Evolutionary conservation across 2,888 invertebrate genomes (phyloP), one percentile per base, ranked within the genome.

Genomic region (Nasonia oneida): DNA sequence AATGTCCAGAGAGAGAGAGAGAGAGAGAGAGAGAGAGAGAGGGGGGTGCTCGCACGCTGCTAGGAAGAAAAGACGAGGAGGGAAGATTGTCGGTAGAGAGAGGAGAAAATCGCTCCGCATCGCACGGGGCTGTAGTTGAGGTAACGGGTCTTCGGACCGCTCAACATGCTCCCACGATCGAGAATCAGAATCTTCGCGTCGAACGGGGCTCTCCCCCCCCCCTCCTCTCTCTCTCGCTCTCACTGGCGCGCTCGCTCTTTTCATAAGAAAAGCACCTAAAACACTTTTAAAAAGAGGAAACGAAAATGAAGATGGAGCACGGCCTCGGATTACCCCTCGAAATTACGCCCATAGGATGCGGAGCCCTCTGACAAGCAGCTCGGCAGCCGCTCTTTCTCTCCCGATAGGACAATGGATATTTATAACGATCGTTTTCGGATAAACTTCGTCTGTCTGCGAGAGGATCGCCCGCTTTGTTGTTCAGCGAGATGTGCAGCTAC

Each of bases 111-210:
- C 61, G 81, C 53, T 81, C 37, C 47, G 57, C n/a, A 70, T 83
- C 50, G 76, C 76, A 81, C 76, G 64, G 86, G 88, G 86, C 87
- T 88, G 82, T 79, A 84, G 80, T 74, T 18, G 86, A 87, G 87
- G 29, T 86, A 89, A 89, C 89, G 88, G 89, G 86, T 88, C 86
- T 87, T 81, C 61, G 83, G 85, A 83, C 84, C 87, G 79, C 87
- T 86, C 81, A 83, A 84, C 86, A 84, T 87, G 88, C 89, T 90
- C 89, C 89, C 89, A 90, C 89, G 89, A 90, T 89, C 85, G 75
- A 84, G 87, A 89, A 90, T 89, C 88, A 85, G 88, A 88, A 89
- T 88, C 88, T 89, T 84, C 79, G 57, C 78, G 33, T 64, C 81
- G 79, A 84, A 87, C 86, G 82, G 87, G 76, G 10, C 67, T 67